A percentile compares a stretch with the other conserved stretches of the same genome.
Conservation (phyloP, 2,888 invertebrate species). For the Muscina levida region DNA sequence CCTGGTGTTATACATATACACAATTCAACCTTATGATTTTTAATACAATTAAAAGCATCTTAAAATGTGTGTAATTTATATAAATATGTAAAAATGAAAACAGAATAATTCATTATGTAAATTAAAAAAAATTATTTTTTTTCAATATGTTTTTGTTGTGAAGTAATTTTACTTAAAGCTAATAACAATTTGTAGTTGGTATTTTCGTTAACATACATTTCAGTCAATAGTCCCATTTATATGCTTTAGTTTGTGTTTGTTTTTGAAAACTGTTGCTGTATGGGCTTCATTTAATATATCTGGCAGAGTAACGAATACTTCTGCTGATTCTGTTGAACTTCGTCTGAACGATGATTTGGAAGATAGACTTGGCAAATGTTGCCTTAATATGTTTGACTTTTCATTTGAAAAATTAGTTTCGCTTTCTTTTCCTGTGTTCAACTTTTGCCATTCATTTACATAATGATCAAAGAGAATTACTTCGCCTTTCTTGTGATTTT, state of each 20-base stretch:
- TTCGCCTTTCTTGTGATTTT: not conserved
- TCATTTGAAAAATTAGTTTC: not conserved
- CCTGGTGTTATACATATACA: no score
- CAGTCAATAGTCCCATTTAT: not conserved
- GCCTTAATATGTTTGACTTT: no score
- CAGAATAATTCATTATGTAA: not conserved
- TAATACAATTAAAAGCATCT: no score
- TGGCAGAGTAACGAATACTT: not conserved
- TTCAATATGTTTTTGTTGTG: not conserved
- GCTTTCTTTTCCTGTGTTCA: no score
- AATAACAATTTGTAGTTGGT: not conserved
- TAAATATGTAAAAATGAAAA: not conserved
- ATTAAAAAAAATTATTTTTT: not conserved
- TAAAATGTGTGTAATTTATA: constrained; percentile 1
- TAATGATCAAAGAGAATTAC: not conserved
- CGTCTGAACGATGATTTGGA: not conserved
- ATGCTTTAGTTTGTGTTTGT: not conserved
- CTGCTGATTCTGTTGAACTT: not conserved
- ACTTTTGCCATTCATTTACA: no score
- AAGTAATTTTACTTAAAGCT: no score
- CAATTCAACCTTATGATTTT: no score
- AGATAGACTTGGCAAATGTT: not conserved
- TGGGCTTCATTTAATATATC: not conserved
- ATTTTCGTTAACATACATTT: not conserved
- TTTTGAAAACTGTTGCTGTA: not conserved